Conservation (phyloP, 2,888 invertebrate genomes). For the Gymnosoma rotundatum region DNA sequence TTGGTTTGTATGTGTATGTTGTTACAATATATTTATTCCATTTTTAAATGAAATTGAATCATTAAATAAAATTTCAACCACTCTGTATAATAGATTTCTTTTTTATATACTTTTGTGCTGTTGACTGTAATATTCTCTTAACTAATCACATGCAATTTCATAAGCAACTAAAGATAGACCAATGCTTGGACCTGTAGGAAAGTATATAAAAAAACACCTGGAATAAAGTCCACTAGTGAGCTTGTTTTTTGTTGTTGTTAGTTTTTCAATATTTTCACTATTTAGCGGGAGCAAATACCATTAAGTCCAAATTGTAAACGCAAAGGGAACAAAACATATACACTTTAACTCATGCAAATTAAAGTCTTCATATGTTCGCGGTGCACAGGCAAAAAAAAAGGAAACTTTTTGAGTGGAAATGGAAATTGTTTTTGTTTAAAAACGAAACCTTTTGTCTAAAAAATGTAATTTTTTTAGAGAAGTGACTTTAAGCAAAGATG, state of each 20-base stretch:
- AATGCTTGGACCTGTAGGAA: neutral
- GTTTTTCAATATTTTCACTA: constrained; percentile 44
- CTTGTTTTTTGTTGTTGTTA: constrained; percentile 42
- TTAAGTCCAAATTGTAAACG: constrained; percentile 42
- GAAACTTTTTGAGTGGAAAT: no score
- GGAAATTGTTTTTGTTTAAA: no score
- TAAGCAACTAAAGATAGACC: constrained; percentile 49
- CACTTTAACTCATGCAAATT: constrained; percentile 11
- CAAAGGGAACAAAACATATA: constrained; percentile 26
- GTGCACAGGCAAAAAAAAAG: constrained; percentile 15
- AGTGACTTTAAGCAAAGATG: neutral
- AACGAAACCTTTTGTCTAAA: neutral
- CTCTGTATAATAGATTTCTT: constrained; percentile 32
- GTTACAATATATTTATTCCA: constrained; percentile 59
- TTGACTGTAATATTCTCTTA: constrained; percentile 30
- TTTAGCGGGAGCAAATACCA: constrained; percentile 64
- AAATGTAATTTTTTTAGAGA: neutral
- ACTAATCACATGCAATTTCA: constrained; percentile 66
- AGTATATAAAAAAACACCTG: constrained; percentile 4
- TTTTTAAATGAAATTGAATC: constrained; percentile 68
- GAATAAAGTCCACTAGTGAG: constrained; percentile 25
- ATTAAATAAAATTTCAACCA: constrained; percentile 68
- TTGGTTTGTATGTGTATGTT: constrained; percentile 53
- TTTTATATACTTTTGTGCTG: neutral
- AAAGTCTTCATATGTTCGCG: constrained; percentile 2